A percentile compares a stretch with the other conserved stretches of the same genome.
Conservation (phyloP, 2,113 vertebrate species). For the Proteles cristata region DNA sequence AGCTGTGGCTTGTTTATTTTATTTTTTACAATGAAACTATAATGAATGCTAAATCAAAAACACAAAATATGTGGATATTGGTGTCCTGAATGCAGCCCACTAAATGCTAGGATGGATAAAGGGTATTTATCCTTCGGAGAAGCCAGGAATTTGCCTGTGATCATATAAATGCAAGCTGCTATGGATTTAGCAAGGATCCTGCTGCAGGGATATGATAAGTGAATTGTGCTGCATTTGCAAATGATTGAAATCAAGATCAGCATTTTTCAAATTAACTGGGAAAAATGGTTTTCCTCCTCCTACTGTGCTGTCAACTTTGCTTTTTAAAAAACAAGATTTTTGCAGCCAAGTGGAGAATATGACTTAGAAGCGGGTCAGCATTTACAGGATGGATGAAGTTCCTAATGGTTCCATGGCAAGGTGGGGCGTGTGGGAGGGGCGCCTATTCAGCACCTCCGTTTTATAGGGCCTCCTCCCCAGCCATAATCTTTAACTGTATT, state of each 20-base stretch:
- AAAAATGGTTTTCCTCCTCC: conserved; percentile 69
- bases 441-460: neutral
- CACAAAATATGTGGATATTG: conserved; percentile 70
- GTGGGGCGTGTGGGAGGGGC: neutral
- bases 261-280: conserved; percentile 83
- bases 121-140: conserved; percentile 76
- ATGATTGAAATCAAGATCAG: conserved; percentile 82
- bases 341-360: conserved; percentile 25
- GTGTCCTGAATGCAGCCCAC: conserved; percentile 39
- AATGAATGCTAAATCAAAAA: conserved; percentile 78
- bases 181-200: conserved; percentile 81
- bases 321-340: conserved; percentile 74
- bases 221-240: conserved; percentile 84
- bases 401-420: neutral
- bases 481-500: conserved; percentile 69
- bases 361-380: neutral
- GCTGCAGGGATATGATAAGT: conserved; percentile 78
- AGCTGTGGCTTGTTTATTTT: conserved; percentile 48
- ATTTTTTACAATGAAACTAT: conserved; percentile 75
- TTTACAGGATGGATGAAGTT: conserved; percentile 32
- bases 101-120: conserved; percentile 57
- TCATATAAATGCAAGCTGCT: conserved; percentile 78
- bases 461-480: conserved; percentile 30
- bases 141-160: conserved; percentile 79
- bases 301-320: conserved; percentile 75